Evolutionary conservation across 2,888 invertebrate species (phyloP), one percentile per base, ranked within the genome.

Genomic region (Meiosimyza platycephala): DNA sequence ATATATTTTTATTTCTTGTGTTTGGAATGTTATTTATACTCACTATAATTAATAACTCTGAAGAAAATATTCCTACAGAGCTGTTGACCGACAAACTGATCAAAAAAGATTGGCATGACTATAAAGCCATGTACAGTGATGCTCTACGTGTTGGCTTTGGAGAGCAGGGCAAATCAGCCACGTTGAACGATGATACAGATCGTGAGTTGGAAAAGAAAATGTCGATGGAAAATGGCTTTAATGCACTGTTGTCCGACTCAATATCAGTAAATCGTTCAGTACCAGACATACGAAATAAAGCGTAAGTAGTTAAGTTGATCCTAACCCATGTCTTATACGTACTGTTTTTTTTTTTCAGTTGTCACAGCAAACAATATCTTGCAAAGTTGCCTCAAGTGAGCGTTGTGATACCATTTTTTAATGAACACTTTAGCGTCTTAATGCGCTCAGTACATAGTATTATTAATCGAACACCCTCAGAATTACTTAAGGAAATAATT

Each of bases 141-240:
- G 83, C 84, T 5, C 72, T 79, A n/a, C 89, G 93, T 72, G 89
- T 86, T 75, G 93, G 95, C 15, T 88, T 90, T 9, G 95, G 95
- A 0, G 95, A 95, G 82, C 92, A 93, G 59, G 95, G 95, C 1
- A 87, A 88, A 75, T 89, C 92, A 0, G 94, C 93, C 11, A 89
- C 89, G 77, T 85, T 95, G 15, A 87, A 89, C 7, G 88, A 90
- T 15, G 91, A 92, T 22, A 90, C 90, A 15, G 85, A 87, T 0
- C 82, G 90, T 22, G 94, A 95, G 80, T 90, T 93, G 68, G 88
- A 90, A 69, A 80, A 78, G 5, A 76, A 75, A 51, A 87, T 97
- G 51, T 98, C 95, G 83, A 90, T 93, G 80, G 94, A 93, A 16
- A 98, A 99, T 85, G 98, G 98, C 1, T 99, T 98, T 85, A 98